Evolutionary conservation across 2,888 invertebrate species (phyloP), one percentile per base, ranked within the genome.

Genomic region (Bedellia somnulentella): DNA sequence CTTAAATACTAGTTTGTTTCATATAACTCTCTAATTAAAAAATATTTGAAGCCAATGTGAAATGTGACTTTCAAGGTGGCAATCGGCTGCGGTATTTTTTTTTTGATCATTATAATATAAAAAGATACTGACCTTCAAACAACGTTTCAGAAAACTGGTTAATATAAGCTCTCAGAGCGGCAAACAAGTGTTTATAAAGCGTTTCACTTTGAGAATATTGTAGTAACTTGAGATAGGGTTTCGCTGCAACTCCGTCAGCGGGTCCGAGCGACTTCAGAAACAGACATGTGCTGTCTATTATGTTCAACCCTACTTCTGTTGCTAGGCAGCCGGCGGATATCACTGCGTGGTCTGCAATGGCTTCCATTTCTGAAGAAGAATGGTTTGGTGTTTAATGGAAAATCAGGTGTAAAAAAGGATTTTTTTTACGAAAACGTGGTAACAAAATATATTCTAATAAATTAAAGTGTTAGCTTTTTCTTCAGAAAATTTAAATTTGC

Each of bases 151-250:
- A 88, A 53, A 90, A 93, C 62, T 92, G 89, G 56, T 93, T 94
- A 33, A 97, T 89, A 52, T 95, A 96, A 0, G 93, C 89, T 39
- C 96, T 80, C 28, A 97, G 67, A 0, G 93, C 89, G 2, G 94
- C 94, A 58, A 97, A 95, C 12, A 94, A 85, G 50, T 97, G 96
- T 45, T 88, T 87, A 43, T 93, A 87, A 26, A 97, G 73, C 3
- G 82, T 84, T 58, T 97, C 96, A 26, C 95, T 94, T 54, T 96
- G 96, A 2, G 93, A 90, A 24, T 88, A 80, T 62, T 90, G 89
- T 30, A 96, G 77, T 43, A 94, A 86, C n/a, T 86, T 83, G 30
- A 96, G 61, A 55, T 93, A 93, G 21, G 96, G 86, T 37, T 87
- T 86, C 27, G 94, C 89, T 13, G 95, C 80, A 42, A 88, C 85